phyloP scores from a whole-genome alignment of 2,113 vertebrate species.

The Vulpes vulpes region DNA sequence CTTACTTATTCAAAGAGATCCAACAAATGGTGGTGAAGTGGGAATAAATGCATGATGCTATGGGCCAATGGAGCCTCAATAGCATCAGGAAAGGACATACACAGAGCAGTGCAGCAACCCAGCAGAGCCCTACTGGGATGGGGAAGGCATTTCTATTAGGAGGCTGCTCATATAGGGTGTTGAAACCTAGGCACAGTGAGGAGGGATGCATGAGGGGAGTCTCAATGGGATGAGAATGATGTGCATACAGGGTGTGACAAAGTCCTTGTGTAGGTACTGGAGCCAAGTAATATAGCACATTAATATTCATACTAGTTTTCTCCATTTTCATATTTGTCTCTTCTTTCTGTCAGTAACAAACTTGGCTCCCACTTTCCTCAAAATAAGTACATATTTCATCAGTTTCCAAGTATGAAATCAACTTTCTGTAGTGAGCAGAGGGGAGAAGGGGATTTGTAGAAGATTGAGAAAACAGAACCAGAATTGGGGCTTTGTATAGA shows the following conservation, averaged over 20 bases:
- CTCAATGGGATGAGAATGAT: rapidly evolving
- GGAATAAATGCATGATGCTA: neutral
- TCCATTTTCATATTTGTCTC: neutral
- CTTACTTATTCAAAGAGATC: neutral
- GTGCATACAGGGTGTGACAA: neutral
- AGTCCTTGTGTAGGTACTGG: neutral
- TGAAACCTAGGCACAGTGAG: neutral
- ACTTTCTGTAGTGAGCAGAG: neutral
- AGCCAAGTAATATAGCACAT: neutral
- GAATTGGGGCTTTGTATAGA: neutral
- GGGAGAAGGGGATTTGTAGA: neutral
- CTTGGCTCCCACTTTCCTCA: neutral
- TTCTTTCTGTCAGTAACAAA: neutral
- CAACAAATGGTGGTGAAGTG: too few species aligned
- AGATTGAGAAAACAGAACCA: neutral
- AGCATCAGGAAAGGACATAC: neutral
- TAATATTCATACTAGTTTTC: neutral
- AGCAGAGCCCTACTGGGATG: rapidly evolving
- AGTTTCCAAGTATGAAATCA: neutral
- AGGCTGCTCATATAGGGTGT: rapidly evolving
- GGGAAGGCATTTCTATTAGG: neutral
- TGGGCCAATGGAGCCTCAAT: neutral
- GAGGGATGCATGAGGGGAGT: rapidly evolving
- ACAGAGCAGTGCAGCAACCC: rapidly evolving
- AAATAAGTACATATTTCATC: neutral